A percentile compares a stretch with the other conserved stretches of the same genome.
phyloP scores from a whole-genome alignment of 2,113 vertebrate genomes.

The Melanerpes formicivorus region DNA sequence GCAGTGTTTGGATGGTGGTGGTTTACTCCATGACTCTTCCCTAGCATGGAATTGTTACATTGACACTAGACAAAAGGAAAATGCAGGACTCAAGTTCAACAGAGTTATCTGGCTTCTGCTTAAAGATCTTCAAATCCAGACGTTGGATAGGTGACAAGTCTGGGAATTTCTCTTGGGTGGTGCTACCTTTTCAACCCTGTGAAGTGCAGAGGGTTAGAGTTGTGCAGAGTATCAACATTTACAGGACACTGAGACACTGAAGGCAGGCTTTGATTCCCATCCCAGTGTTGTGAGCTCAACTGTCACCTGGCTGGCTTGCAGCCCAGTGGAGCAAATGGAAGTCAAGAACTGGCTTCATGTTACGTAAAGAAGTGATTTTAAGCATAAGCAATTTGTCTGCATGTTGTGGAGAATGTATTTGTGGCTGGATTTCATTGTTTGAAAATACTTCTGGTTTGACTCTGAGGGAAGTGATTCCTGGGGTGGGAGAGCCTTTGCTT shows the following conservation, averaged over 20 bases:
- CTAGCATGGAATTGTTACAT: neutral
- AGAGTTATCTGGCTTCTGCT: neutral
- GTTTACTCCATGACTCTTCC: neutral
- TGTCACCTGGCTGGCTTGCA: neutral
- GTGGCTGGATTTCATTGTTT: neutral
- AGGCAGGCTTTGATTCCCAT: neutral
- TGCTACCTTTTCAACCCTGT: neutral
- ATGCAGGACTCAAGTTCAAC: neutral
- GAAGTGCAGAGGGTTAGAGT: neutral
- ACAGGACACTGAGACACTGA: neutral
- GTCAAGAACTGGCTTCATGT: neutral
- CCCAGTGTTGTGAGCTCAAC: fast-evolving
- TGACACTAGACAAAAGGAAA: neutral
- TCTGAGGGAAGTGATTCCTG: neutral
- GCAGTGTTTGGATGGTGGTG: neutral
- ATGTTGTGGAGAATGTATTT: neutral
- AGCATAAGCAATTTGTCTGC: neutral
- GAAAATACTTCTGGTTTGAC: neutral
- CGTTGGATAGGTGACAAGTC: neutral
- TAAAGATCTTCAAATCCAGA: neutral
- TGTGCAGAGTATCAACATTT: neutral
- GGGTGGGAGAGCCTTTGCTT: neutral
- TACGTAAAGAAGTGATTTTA: neutral
- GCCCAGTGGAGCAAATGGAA: neutral
- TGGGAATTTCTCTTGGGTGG: neutral